These are phyloP conservation scores for Ceyx cyanopectus DNA, from an alignment of 2,113 vertebrate species.

Conservation along the genomic window DNA sequence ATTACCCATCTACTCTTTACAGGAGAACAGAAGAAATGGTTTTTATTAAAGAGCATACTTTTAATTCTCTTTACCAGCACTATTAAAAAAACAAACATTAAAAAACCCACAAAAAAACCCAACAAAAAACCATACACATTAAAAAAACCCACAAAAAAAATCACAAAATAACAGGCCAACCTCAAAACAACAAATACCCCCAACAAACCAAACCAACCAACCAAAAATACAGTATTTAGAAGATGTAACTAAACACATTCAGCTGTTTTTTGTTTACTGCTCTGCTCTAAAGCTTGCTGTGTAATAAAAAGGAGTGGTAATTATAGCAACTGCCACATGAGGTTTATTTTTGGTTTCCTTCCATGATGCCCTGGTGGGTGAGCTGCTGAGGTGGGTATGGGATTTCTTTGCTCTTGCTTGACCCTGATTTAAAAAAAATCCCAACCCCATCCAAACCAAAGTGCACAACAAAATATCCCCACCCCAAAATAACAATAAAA, in stretches of 20 bases:
- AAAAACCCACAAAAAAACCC: no score
- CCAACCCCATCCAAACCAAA: neutral
- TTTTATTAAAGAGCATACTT: neutral
- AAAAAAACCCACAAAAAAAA: no score
- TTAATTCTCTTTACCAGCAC: neutral
- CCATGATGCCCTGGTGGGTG: constrained; percentile 35
- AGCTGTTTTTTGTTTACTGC: constrained; percentile 41
- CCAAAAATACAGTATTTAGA: neutral
- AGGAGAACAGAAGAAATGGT: neutral
- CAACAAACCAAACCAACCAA: no score
- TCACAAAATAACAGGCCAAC: no score
- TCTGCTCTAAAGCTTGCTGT: neutral
- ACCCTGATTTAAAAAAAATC: neutral
- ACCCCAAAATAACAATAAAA: neutral
- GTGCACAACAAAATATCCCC: neutral
- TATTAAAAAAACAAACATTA: neutral
- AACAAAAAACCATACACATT: no score
- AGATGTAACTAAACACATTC: neutral
- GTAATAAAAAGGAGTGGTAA: constrained; percentile 50
- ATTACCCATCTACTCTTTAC: neutral
- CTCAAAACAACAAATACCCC: no score
- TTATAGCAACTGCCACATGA: constrained; percentile 60
- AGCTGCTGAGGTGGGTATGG: constrained; percentile 11
- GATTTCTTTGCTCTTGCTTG: constrained; percentile 19
- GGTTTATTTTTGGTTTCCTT: constrained; percentile 68